Base-by-base conservation (phyloP, 1,140 invertebrate genomes). In the Thalassaphorura encarpata region DNA sequence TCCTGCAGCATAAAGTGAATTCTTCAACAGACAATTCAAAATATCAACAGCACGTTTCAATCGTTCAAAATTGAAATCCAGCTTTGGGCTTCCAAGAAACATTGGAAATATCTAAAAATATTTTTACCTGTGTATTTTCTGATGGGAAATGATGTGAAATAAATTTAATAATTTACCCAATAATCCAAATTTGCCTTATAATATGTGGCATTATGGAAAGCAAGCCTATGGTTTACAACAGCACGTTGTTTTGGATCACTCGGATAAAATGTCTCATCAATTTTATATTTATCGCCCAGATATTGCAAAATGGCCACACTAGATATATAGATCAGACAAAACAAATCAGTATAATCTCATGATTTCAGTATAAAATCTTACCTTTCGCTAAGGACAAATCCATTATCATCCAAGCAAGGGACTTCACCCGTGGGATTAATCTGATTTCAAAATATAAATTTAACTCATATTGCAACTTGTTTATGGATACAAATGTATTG, bases 401-500 rank as follows among this genome's bases (percentile, higher is more conserved):
- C 83, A 62, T 80, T 73, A 60, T 86, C 84, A 41, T 84, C 79
- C 40, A 86, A 67, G 0, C 84, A 81, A 0, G 84, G 84, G 61
- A 85, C 83, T 71, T 85, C 83, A 69, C 83, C 84, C 72, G 85
- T 83, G 2, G 83, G 83, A 74, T 85, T 85, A 70, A 81, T 75
- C 83, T 85, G 67, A 33, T 51, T 5, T 15, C 15, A 33, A 51
- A 13, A 21, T 31, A 3, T 19, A 21, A 19, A 18, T n/a, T 33
- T 29, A 3, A 33, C 19, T 29, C 6, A 13, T 51, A n/a, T 27
- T n/a, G 13, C 16, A 33, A 39, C 6, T 6, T n/a, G 18, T 47
- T 51, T 74, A n/a, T n/a, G n/a, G n/a, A n/a, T n/a, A n/a, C n/a
- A n/a, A n/a, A n/a, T n/a, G n/a, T n/a, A n/a, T n/a, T n/a, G n/a